phyloP scores from a whole-genome alignment of 2,888 invertebrate species.

The Plutella xylostella region DNA sequence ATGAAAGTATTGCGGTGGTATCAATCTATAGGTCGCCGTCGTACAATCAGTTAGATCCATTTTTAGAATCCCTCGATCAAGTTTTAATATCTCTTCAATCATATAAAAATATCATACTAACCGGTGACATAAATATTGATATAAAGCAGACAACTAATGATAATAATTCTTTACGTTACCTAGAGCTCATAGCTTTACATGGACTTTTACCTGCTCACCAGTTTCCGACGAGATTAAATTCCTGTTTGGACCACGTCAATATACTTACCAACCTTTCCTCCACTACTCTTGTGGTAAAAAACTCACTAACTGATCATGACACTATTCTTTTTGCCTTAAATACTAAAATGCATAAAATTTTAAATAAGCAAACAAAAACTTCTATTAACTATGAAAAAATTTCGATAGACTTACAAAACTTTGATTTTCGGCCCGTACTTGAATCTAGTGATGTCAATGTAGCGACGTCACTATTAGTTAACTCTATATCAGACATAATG shows the following conservation, averaged over 20 bases:
- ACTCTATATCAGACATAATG: too few relatives aligned
- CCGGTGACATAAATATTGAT: background rate
- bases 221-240: background rate
- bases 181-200: background rate
- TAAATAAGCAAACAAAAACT: too few relatives aligned
- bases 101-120: background rate
- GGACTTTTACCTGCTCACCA: background rate
- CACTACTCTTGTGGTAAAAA: background rate
- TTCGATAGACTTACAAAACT: too few relatives aligned
- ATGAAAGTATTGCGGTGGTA: too few relatives aligned
- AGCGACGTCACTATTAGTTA: too few relatives aligned
- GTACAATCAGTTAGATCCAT: too few relatives aligned
- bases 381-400: too few relatives aligned
- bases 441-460: too few relatives aligned
- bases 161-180: background rate
- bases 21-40: too few relatives aligned
- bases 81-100: background rate
- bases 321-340: background rate
- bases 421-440: too few relatives aligned
- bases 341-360: too few relatives aligned
- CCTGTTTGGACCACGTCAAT: background rate
- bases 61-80: background rate
- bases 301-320: background rate
- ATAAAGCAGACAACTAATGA: background rate
- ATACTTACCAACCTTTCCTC: background rate